A percentile compares a stretch with the other conserved stretches of the same genome.
Conservation (phyloP, 2,888 invertebrate species). For the Meganola albula region DNA sequence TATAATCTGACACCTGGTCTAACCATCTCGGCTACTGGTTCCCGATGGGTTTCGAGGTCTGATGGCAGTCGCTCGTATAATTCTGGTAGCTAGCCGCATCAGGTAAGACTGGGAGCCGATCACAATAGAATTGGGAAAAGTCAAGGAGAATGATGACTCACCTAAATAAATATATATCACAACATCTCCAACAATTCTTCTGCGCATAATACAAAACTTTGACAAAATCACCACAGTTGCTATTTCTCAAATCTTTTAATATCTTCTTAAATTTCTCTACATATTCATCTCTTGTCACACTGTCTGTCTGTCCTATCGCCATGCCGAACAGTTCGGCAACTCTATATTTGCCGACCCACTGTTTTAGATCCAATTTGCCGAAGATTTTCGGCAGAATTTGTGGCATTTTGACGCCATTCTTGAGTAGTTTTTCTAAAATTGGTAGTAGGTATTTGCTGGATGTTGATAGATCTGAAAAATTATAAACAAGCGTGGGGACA, state of each 20-base stretch:
- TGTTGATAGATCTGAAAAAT: conserved; percentile 15
- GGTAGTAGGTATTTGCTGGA: conserved; percentile 6
- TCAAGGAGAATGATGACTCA: too few relatives aligned
- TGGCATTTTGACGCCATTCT: conserved; percentile 32
- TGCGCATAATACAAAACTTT: conserved; percentile 40
- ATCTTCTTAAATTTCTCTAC: conserved; percentile 29
- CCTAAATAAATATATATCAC: conserved; percentile 43
- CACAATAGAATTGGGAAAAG: too few relatives aligned
- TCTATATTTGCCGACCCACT: conserved; percentile 12
- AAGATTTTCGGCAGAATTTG: conserved; percentile 28
- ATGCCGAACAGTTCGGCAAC: conserved; percentile 40
- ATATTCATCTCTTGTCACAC: conserved; percentile 8
- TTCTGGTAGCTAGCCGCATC: too few relatives aligned
- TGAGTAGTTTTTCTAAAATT: conserved; percentile 20
- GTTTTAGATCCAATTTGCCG: conserved; percentile 10
- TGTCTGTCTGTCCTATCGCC: conserved; percentile 16
- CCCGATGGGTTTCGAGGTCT: too few relatives aligned
- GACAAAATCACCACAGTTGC: conserved; percentile 34
- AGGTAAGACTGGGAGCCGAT: too few relatives aligned
- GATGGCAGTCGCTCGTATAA: too few relatives aligned
- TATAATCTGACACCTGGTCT: too few relatives aligned
- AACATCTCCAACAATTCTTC: conserved; percentile 29
- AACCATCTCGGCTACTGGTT: too few relatives aligned
- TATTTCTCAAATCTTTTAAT: conserved; percentile 25
- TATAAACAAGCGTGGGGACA: too few relatives aligned